phyloP scores from a whole-genome alignment of 2,797 vertebrate species.

The Eulemur albifrons region DNA sequence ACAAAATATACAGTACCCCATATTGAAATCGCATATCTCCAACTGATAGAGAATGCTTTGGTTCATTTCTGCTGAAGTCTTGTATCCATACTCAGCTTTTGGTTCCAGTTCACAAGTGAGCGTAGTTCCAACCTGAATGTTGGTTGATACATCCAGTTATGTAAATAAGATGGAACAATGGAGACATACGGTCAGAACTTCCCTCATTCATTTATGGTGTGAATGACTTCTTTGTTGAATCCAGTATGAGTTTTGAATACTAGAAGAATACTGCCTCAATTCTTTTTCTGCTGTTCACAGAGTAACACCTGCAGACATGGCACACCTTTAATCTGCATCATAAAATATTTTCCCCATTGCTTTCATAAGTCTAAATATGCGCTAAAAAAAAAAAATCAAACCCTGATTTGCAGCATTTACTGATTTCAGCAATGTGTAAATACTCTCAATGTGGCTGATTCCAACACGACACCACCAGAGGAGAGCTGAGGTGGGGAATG shows the following conservation, averaged over 20 bases:
- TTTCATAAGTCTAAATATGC: not conserved
- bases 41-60: not conserved
- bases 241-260: not conserved
- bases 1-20: not conserved
- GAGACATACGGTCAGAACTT: not conserved
- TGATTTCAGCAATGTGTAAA: not conserved
- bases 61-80: not conserved
- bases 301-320: not conserved
- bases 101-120: not conserved
- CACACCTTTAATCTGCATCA: not conserved
- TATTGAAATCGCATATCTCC: not conserved
- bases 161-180: not conserved
- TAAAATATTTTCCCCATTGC: slow-evolving; percentile 3
- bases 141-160: not conserved
- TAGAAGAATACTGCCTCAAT: not conserved
- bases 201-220: not conserved
- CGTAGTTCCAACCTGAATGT: not conserved
- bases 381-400: not conserved
- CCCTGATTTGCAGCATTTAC: not conserved
- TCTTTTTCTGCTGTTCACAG: not conserved
- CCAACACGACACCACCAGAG: not conserved
- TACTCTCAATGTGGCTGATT: not conserved
- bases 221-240: not conserved
- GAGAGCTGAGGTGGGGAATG: not conserved
- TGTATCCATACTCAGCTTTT: not conserved